Evolutionary conservation across 2,113 vertebrate species (phyloP), one percentile per base, ranked within the genome.

Genomic region (Spea multiplicata): DNA sequence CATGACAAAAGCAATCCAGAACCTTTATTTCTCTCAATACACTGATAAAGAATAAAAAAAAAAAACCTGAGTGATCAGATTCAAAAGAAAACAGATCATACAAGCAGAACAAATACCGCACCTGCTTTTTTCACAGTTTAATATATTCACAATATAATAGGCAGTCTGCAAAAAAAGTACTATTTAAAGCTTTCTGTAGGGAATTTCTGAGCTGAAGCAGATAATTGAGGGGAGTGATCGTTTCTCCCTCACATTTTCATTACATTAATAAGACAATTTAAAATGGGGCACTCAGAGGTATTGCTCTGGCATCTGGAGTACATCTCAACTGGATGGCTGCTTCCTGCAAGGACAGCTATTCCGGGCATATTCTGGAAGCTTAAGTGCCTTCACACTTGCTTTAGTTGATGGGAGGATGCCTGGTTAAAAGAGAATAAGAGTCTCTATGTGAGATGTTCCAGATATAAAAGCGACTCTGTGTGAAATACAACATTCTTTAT

Each of bases 241-340:
- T 70, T 77, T 77, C 66, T 77, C 66, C 75, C 66, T 70, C 66
- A 77, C 53, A 77, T 77, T 77, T 71, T 77, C 67, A 77, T 77
- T 77, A 77, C 66, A 77, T 69, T 77, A 77, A 77, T 77, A 77
- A 77, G 75, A 77, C 75, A 62, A 69, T 77, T 77, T 77, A 48
- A 71, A 77, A 77, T 62, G 66, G 75, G 75, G 67, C 66, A 62
- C 45, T 50, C 66, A 62, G 75, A 77, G 75, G 44, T 44, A 59
- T 49, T 44, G 68, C 47, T 55, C 47, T 69, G 75, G 75, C 53
- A 44, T 44, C 10, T 57, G 45, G 49, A 76, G 66, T 57, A 68
- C 10, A 70, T 77, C 75, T 77, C 47, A 17, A 46, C 66, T 44
- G 48, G 57, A 57, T 70, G 9, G 46, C 74, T 76, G 49, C 55